Percentiles rank a stretch among this genome's conserved stretches.
Evolutionary conservation across 2,113 vertebrate species (phyloP).

Genomic region (Otocyon megalotis): DNA sequence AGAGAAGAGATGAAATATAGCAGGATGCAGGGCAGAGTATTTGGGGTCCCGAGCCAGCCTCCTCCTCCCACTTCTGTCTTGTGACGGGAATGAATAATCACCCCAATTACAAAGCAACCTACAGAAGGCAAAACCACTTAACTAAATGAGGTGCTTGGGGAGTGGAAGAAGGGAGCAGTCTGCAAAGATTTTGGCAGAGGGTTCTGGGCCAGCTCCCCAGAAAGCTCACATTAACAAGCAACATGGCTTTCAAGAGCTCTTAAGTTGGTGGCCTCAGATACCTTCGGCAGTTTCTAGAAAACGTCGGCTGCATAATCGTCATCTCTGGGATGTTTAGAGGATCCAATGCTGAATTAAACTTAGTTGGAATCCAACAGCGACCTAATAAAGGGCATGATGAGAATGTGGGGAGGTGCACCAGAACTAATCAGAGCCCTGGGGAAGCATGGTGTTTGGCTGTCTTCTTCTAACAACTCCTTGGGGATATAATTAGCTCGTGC

Average conservation of each 20-base stretch:
- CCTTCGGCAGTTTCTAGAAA: conserved; percentile 59
- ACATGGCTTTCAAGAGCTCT: conserved; percentile 53
- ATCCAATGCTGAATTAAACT: conserved; percentile 59
- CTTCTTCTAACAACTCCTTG: not conserved
- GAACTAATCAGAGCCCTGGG: not conserved
- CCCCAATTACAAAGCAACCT: conserved; percentile 76
- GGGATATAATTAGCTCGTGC: conserved; percentile 31
- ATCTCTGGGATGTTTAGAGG: conserved; percentile 60
- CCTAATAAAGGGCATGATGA: conserved; percentile 71
- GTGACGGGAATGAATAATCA: conserved; percentile 77
- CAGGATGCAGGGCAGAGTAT: not conserved
- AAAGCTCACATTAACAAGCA: conserved; percentile 67
- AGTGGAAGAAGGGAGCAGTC: conserved; percentile 7
- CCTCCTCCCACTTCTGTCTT: conserved; percentile 42
- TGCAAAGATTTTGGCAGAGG: conserved; percentile 69
- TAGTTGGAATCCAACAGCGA: conserved; percentile 54
- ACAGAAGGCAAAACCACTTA: conserved; percentile 74
- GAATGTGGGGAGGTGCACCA: not conserved
- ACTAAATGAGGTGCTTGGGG: conserved; percentile 73
- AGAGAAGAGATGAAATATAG: not conserved
- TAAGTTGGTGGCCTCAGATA: conserved; percentile 22
- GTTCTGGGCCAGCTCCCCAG: conserved; percentile 64
- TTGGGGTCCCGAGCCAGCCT: conserved; percentile 44
- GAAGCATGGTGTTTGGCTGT: not conserved
- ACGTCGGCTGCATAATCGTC: conserved; percentile 43